Base-by-base conservation (phyloP, 2,888 invertebrate species). In the Axea sp. region DNA sequence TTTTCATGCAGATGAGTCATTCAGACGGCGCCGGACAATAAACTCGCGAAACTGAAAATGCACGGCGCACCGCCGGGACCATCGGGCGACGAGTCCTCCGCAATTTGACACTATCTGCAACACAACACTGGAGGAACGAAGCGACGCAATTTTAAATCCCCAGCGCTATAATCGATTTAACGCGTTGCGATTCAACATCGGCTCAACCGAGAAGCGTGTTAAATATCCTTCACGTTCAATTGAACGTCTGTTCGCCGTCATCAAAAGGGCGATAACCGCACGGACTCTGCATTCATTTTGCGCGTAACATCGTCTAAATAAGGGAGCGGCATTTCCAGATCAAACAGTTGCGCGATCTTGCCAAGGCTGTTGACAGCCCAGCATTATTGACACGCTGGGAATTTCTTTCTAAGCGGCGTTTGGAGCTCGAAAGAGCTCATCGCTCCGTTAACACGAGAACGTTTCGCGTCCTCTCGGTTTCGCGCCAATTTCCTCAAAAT, bases 221-320 rank as follows among this genome's bases (percentile, higher is more conserved):
- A 47, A 67, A 57, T 57, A 31, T 47, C 30, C 47, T 67, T 67
- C 47, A 31, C 37, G 45, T 65, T 65, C 35, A 55, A 65, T 65
- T 41, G 33, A 62, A 49, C 39, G 14, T 49, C 35, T 49, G 15
- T 49, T 62, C 30, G 43, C 17, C 24, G 30, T 5, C 55, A 39
- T 67, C 30, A 14, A 57, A 67, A 39, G 45, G 45, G 11, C n/a
- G 53, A 53, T 53, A 64, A 64, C 35, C 31, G 43, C 7, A 19
- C 24, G 9, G 3, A 43, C 64, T 64, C 53, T 33, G 31, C 35
- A 62, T 24, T 64, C 43, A 30, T 64, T 53, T 43, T 7, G 24
- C 26, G 15, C 26, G 14, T 53, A 64, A 53, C 43, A 51, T 35
- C 41, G 12, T 43, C 43, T 33, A 15, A 41, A 51, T 41, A 22